Evolutionary conservation across 2,888 invertebrate genomes (phyloP).

Genomic region (Pterostichus niger): DNA sequence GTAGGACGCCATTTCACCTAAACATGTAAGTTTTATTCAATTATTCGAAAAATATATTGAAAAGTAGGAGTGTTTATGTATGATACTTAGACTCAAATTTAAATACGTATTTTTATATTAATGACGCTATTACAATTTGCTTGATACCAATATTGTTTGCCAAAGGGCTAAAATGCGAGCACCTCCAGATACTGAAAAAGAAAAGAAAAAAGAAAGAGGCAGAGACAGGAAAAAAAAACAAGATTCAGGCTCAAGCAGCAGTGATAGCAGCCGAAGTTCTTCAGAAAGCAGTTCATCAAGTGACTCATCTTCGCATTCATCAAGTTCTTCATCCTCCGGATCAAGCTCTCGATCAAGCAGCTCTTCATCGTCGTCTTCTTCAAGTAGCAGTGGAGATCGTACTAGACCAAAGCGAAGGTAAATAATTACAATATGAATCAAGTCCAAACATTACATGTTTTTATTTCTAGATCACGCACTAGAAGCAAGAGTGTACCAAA

Average conservation of each 20-base stretch:
- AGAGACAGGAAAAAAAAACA: conserved; percentile 84
- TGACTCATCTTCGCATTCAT: conserved; percentile 84
- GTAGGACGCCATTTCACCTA: conserved; percentile 41
- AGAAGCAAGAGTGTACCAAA: conserved; percentile 75
- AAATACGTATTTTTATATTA: not conserved
- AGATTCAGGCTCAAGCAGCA: conserved; percentile 88
- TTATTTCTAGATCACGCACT: conserved; percentile 69
- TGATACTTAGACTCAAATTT: not conserved
- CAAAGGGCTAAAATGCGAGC: conserved; percentile 88
- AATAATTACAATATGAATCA: conserved; percentile 70
- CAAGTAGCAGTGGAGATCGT: conserved; percentile 83
- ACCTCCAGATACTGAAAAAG: conserved; percentile 85
- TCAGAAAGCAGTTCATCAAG: conserved; percentile 91
- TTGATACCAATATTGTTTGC: conserved; percentile 55
- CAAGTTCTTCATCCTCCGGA: conserved; percentile 86
- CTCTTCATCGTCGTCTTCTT: conserved; percentile 82
- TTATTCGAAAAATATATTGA: not conserved
- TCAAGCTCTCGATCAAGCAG: conserved; percentile 79
- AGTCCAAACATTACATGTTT: not conserved
- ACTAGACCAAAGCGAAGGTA: conserved; percentile 83
- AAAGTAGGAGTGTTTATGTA: conserved; percentile 17
- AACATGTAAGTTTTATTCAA: conserved; percentile 51
- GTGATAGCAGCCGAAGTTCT: conserved; percentile 89
- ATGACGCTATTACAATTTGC: not conserved
- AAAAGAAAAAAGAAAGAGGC: conserved; percentile 82